A percentile compares a stretch with the other conserved stretches of the same genome.
Evolutionary conservation across 1,140 invertebrate genomes (phyloP).

Genomic region (Gryllus bimaculatus): DNA sequence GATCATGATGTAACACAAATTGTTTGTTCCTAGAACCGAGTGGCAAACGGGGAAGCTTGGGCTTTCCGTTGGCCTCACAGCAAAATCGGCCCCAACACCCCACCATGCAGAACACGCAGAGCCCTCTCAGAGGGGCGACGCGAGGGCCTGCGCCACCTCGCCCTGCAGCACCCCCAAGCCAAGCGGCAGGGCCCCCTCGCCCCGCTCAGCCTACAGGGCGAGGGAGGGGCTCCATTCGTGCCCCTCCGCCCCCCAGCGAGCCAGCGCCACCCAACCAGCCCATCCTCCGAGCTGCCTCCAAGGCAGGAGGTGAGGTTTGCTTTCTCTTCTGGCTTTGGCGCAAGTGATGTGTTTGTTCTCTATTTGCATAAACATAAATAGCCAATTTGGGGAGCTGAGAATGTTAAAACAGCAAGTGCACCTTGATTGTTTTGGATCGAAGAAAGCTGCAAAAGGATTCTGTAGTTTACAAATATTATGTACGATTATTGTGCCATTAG

Average conservation of each 20-base stretch:
- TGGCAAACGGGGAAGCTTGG: no score
- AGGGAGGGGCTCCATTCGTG: slow-evolving; percentile 21
- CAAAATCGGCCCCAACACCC: background rate
- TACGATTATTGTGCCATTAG: no score
- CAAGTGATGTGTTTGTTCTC: no score
- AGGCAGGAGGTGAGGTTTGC: background rate
- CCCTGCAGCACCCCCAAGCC: background rate
- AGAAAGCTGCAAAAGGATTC: no score
- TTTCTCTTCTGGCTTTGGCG: no score
- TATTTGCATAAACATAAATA: no score
- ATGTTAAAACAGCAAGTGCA: no score
- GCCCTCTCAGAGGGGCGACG: background rate
- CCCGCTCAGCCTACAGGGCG: background rate
- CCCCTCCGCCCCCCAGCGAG: slow-evolving; percentile 42
- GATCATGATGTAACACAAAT: no score
- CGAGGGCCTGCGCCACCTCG: background rate
- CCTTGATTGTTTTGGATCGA: no score
- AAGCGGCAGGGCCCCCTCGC: background rate
- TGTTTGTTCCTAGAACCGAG: no score
- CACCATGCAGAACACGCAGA: background rate
- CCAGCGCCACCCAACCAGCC: slow-evolving; percentile 43
- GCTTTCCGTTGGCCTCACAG: background rate
- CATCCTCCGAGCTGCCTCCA: slow-evolving; percentile 30
- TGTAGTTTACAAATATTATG: no score
- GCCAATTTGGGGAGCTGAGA: no score